Base-by-base conservation (phyloP, 2,797 vertebrate genomes). In the Delichon dasypus region DNA sequence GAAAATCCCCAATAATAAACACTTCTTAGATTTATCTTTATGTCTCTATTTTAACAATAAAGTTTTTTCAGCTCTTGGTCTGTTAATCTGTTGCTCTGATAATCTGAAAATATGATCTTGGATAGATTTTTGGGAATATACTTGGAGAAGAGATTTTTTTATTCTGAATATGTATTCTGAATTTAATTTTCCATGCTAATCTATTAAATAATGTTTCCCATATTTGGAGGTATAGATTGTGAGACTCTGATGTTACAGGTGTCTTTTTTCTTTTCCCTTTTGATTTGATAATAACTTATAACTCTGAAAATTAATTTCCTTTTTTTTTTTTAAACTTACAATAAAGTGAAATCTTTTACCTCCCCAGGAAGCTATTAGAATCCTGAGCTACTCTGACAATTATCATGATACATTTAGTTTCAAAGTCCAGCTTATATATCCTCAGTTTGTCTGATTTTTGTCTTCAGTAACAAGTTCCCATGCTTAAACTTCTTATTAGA, bases 61-160 rank as follows among this genome's bases (percentile, higher is more conserved):
- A 6, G 2, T 0, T 38, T 72, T 34, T 70, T 5, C 16, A 55
- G 9, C 15, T 23, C 1, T 53, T 81, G 19, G 1, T 86, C 15
- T 27, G 4, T 34, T 34, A 21, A 21, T 30, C 16, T 66, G 11
- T 65, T 34, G 36, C 42, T 57, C 2, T 42, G 36, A 42, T 25
- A 30, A 20, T 48, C 11, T 51, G 36, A 55, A 50, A 5, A 20
- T 13, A 53, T 0, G 38, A 70, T 30, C 5, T 70, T 66, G 12
- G 5, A 61, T 78, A 71, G 3, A 60, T 47, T 86, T 91, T 73
- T 70, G 3, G 48, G 13, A 57, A 58, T 8, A 36, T 45, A 32
- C 5, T 73, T 64, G 7, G 5, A n/a, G 18, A 87, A 65, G 3
- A 71, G 36, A 42, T 19, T 44, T 29, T 62, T 27, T 76, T 71